Evolutionary conservation across 2,888 invertebrate genomes (phyloP), one percentile per base, ranked within the genome.

Genomic region (Polydesmus complanatus): DNA sequence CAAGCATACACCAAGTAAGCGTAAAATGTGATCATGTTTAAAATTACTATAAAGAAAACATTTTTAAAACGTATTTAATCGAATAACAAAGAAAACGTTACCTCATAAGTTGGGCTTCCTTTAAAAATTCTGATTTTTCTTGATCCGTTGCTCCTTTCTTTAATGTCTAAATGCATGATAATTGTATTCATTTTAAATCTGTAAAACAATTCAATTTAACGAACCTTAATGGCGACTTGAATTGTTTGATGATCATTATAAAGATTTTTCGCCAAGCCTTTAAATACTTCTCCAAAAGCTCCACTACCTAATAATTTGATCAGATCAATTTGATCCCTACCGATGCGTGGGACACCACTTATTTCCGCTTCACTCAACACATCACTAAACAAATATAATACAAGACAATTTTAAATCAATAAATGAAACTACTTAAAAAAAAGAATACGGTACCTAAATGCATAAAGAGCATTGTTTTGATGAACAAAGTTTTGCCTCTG

Each of bases 201-300:
- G 1, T 27, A 22, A 37, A 37, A 37, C 14, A 37, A 37, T 8
- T 8, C 14, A 37, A 37, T 37, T 37, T 37, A 8, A 27, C 37
- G 66, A 71, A 88, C 88, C 79, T 95, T 95, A 47, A 95, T 86
- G 14, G 95, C 95, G n/a, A 95, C 92, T 70, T 85, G 84, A 1
- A 66, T 56, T 62, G 65, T 21, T 82, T 85, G 61, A 83, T 83
- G 26, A 23, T 78, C 78, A 47, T 76, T 78, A 0, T 72, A 69
- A 52, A 86, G 77, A 66, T 85, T 81, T 66, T 82, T 80, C 0
- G 91, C 88, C 63, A 86, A 79, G 0, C 96, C 97, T 77, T 94
- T 92, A 72, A 88, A 94, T 1, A 97, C 97, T 75, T 96, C 94
- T 0, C 97, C 97, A 70, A 97, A 98, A 0, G 95, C 95, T 0